Evolutionary conservation across 2,888 invertebrate genomes (phyloP).

Genomic region (Dioctria rufipes): DNA sequence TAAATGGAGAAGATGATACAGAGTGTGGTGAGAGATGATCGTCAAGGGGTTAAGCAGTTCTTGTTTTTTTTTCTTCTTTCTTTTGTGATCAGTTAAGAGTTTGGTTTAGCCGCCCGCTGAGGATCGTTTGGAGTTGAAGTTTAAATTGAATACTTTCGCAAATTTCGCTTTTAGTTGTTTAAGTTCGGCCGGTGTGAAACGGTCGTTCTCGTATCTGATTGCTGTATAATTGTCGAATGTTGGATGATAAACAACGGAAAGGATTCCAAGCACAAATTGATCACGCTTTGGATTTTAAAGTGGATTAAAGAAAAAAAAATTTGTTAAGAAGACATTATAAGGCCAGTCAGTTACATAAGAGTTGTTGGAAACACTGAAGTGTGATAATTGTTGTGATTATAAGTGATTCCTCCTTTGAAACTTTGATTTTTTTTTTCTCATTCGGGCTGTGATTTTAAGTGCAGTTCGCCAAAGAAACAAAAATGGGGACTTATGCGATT

Average conservation of each 20-base stretch:
- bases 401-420: constrained; percentile 24
- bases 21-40: constrained; percentile 26
- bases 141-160: constrained; percentile 71
- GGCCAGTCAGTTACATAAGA: not conserved
- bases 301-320: not conserved
- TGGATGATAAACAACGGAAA: constrained; percentile 28
- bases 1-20: not conserved
- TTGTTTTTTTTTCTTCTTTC: constrained; percentile 5
- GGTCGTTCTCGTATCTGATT: constrained; percentile 62
- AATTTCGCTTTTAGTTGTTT: constrained; percentile 71
- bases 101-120: constrained; percentile 23
- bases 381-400: constrained; percentile 15
- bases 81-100: not conserved
- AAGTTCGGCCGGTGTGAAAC: constrained; percentile 71
- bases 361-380: constrained; percentile 4
- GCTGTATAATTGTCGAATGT: not conserved
- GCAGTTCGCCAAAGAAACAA: constrained; percentile 55
- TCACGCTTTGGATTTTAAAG: constrained; percentile 33
- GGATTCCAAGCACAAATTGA: not conserved
- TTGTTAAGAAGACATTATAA: too few relatives aligned
- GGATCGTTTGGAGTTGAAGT: constrained; percentile 55
- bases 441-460: constrained; percentile 54
- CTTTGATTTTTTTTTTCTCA: not conserved
- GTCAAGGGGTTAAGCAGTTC: constrained; percentile 19
- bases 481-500: constrained; percentile 70